Evolutionary conservation across 2,888 invertebrate genomes (phyloP).

Genomic region (Subacronicta megacephala): DNA sequence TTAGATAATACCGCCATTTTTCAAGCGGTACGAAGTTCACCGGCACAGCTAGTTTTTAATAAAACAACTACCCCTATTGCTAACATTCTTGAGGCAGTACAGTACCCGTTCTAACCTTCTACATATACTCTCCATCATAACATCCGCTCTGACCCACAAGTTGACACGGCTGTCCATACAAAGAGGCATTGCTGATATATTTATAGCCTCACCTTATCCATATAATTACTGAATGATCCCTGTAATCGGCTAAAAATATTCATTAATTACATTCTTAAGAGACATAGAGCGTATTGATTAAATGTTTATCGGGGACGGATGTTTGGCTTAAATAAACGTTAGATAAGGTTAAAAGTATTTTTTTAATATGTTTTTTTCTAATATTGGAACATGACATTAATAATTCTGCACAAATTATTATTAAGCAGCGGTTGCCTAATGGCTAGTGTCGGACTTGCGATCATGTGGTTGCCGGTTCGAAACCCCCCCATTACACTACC

Average conservation of each 20-base stretch:
- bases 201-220: slow-evolving; percentile 41
- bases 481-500: too few relatives aligned
- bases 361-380: background rate
- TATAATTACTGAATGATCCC: slow-evolving; percentile 34
- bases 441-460: too few relatives aligned
- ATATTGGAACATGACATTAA: too few relatives aligned
- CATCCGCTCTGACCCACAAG: slow-evolving; percentile 48
- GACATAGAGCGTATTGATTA: slow-evolving; percentile 18
- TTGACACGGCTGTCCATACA: slow-evolving; percentile 49
- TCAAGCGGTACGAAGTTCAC: too few relatives aligned
- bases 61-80: too few relatives aligned
- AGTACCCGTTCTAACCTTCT: slow-evolving; percentile 29
- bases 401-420: too few relatives aligned
- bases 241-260: slow-evolving; percentile 30
- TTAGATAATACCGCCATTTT: too few relatives aligned
- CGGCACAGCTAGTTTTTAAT: too few relatives aligned
- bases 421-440: too few relatives aligned
- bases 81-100: background rate
- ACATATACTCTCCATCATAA: background rate
- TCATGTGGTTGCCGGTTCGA: too few relatives aligned
- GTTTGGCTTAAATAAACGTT: slow-evolving; percentile 7
- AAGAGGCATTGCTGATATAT: slow-evolving; percentile 49
- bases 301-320: slow-evolving; percentile 9
- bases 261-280: slow-evolving; percentile 30
- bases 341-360: slow-evolving; percentile 9